Evolutionary conservation across 2,888 invertebrate species (phyloP).

Genomic region (Cloeon dipterum): DNA sequence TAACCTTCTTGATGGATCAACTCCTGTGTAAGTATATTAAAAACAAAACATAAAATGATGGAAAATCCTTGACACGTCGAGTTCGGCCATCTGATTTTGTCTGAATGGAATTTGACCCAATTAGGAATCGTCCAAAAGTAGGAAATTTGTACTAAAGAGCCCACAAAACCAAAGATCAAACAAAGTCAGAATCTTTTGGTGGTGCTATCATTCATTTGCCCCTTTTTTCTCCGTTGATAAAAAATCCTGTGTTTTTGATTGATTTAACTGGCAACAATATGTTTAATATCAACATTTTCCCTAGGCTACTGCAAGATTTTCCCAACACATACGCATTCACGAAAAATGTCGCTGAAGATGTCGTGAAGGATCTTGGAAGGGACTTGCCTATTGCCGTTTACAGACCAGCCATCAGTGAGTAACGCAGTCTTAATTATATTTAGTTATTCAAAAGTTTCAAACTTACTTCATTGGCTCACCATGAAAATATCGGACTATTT

Average conservation of each 20-base stretch:
- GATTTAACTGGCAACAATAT: slow-evolving; percentile 5
- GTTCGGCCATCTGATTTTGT: too few relatives aligned
- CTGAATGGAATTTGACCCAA: too few relatives aligned
- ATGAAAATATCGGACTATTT: too few relatives aligned
- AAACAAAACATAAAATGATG: too few relatives aligned
- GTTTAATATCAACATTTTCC: background rate
- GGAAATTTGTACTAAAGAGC: background rate
- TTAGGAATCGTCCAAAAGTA: too few relatives aligned
- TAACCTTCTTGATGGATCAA: slow-evolving; percentile 20
- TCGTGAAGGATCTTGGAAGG: slow-evolving; percentile 30
- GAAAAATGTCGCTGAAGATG: slow-evolving; percentile 58
- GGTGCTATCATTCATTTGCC: background rate
- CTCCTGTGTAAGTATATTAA: slow-evolving; percentile 28
- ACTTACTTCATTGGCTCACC: too few relatives aligned
- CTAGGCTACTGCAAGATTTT: slow-evolving; percentile 41
- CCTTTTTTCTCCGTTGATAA: too few relatives aligned
- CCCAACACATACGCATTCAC: slow-evolving; percentile 77
- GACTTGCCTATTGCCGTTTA: slow-evolving; percentile 51
- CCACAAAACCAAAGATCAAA: background rate
- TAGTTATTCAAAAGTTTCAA: too few relatives aligned
- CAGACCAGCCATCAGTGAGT: slow-evolving; percentile 53
- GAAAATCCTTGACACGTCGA: too few relatives aligned
- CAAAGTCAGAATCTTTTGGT: background rate
- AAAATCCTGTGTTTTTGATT: background rate
- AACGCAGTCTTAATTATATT: too few relatives aligned